A percentile compares a stretch with the other conserved stretches of the same genome.
phyloP scores from a whole-genome alignment of 2,113 vertebrate species.

The Burhinus oedicnemus region DNA sequence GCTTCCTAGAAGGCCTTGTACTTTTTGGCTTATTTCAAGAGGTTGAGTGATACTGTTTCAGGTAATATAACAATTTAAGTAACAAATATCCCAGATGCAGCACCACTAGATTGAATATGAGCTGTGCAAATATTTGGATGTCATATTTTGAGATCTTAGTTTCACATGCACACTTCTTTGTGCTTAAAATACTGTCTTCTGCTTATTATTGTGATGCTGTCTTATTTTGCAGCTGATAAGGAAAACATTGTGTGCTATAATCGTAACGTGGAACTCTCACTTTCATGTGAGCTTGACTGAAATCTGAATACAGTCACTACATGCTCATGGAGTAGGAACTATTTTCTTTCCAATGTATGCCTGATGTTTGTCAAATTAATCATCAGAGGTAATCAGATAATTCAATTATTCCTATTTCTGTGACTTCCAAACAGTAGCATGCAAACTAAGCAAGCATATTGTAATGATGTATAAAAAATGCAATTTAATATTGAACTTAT shows the following conservation, averaged over 20 bases:
- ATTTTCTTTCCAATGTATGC: neutral
- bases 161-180: neutral
- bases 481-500: neutral
- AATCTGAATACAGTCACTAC: neutral
- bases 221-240: neutral
- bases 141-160: neutral
- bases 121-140: neutral
- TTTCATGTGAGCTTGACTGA: neutral
- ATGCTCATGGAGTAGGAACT: rapidly evolving
- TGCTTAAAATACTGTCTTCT: neutral
- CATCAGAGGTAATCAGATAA: neutral
- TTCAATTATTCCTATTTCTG: neutral
- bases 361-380: neutral
- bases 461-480: neutral
- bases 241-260: neutral
- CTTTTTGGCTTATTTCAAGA: neutral
- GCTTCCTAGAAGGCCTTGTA: neutral
- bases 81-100: neutral
- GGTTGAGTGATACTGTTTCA: neutral
- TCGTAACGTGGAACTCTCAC: neutral
- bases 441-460: neutral
- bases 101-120: neutral
- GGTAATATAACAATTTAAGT: neutral
- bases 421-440: neutral
- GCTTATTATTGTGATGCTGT: neutral